Percentiles rank a stretch among this genome's conserved stretches.
These are phyloP conservation scores for Bothrops jararaca DNA, from an alignment of 2,113 vertebrate genomes.

Conservation along the genomic window DNA sequence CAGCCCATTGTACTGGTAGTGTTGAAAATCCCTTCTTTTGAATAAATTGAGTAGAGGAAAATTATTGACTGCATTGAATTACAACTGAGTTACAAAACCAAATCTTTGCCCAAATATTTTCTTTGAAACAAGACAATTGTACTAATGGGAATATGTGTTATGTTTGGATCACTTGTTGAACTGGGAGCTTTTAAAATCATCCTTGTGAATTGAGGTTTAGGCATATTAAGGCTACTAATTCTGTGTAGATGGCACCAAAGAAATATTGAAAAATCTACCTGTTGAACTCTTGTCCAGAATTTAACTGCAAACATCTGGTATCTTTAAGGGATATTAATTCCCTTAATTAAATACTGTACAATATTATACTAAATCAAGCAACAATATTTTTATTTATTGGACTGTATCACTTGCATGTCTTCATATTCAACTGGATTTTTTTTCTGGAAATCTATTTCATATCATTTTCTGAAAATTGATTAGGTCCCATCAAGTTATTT, in stretches of 20 bases:
- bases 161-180: background rate
- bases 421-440: conserved; percentile 65
- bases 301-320: background rate
- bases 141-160: conserved; percentile 28
- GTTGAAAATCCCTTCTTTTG: background rate
- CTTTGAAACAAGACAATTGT: background rate
- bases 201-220: background rate
- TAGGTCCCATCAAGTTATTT: background rate
- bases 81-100: background rate
- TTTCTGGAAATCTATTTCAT: conserved; percentile 49
- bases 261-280: background rate
- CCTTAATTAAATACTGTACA: conserved; percentile 58
- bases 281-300: background rate
- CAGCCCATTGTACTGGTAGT: background rate
- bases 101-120: background rate
- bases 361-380: conserved; percentile 62
- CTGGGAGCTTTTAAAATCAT: background rate
- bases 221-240: conserved; percentile 8
- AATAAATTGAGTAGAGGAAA: background rate
- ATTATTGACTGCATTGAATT: background rate
- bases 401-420: conserved; percentile 49
- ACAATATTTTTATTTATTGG: conserved; percentile 60
- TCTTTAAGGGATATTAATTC: background rate
- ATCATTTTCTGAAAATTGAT: background rate
- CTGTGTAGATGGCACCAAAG: background rate